Base-by-base conservation (phyloP, 2,113 vertebrate species). In the Syngnathus typhle region DNA sequence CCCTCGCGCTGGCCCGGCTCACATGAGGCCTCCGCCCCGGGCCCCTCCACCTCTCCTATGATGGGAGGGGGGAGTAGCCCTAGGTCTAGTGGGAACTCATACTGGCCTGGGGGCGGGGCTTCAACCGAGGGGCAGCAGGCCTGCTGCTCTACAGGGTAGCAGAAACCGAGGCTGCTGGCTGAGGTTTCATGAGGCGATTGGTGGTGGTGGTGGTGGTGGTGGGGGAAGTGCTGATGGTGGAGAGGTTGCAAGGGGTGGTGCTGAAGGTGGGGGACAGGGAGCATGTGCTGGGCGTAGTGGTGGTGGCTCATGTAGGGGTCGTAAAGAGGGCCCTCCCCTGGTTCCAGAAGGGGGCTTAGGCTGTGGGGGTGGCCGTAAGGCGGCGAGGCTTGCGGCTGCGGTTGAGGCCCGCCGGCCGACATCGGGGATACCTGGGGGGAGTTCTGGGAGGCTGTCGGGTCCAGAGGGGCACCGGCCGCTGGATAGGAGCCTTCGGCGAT, bases 401-500 rank as follows among this genome's bases (percentile, higher is more conserved):
- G 89, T 73, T 82, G 92, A 79, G 82, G 73, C 68, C 89, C 68
- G 27, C 54, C 27, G 59, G 88, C 84, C 0, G 78, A 60, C 73
- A 93, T 92, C 1, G 81, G 86, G 82, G 83, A 89, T 82, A 92
- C 85, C 68, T 93, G 93, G 68, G 92, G 86, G 0, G 92, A 72
- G 68, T 67, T 80, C 27, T 91, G 85, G 18, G 94, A 86, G 19
- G 90, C 90, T 55, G 91, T 67, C 12, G 90, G 87, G 0, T 96
- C 93, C 81, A 92, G 91, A 58, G 88, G 74, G 75, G 94, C 55
- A 81, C 87, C 61, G 4, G 80, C 86, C 1, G 92, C 70, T 0
- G 92, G 83, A 79, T 91, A 97, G 0, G 94, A 89, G 67, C 88
- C 91, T 84, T 99, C 96, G 0, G 92, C 97, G 61, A 98, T 98